Evolutionary conservation across 2,113 vertebrate species (phyloP), one percentile per base, ranked within the genome.

Genomic region (Lanius collurio): DNA sequence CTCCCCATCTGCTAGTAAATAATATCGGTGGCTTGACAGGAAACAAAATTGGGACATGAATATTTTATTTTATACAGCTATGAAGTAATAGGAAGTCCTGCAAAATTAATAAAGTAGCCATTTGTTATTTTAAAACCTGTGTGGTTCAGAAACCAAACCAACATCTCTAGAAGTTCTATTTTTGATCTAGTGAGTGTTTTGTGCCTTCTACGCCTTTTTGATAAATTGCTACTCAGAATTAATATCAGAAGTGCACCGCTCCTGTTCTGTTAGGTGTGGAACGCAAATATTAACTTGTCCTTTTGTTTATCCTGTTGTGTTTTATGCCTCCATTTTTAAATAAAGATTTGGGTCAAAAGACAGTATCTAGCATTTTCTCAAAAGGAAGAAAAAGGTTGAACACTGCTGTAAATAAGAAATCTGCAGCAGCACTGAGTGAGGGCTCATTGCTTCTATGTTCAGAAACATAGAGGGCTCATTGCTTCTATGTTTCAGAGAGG

Each of bases 1-100:
- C 83, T 87, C 55, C 64, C 53, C 33, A 69, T 71, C 18, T 17
- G 7, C 41, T 56, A 37, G 35, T 65, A 87, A 95, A 83, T 42
- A 79, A 18, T 44, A 59, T 23, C 41, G 28, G 18, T 55, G 69
- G 69, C 65, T 89, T 71, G 70, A 41, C 89, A 87, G 44, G 49
- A 53, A 91, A 71, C 53, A 62, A 83, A 82, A 28, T 5, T 82
- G 53, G 23, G n/a, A 56, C 44, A 39, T 73, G 4, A 88, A n/a
- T 94, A 68, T 87, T 92, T 90, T 89, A 83, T 87, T 94, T 89
- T 37, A 75, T 84, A 68, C 27, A 78, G 15, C 53, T 79, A 68
- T 75, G 78, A 87, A 89, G 77, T 68, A 84, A 49, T 44, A 73
- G 53, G 89, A 95, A 96, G 84, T 57, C 53, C n/a, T 68, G 27